phyloP scores from a whole-genome alignment of 1,140 invertebrate genomes.

The Formica exsecta region DNA sequence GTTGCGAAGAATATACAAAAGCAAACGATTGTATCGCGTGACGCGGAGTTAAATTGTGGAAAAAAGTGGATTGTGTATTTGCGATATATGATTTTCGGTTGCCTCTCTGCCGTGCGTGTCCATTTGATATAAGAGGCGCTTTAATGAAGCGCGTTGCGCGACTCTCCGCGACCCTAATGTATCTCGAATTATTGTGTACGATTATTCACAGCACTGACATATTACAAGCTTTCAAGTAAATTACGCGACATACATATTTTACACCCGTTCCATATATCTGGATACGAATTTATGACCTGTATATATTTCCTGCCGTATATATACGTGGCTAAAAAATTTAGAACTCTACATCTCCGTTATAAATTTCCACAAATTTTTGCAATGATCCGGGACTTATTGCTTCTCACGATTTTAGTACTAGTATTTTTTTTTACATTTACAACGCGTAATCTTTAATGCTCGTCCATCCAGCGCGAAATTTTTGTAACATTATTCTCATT shows the following conservation, averaged over 20 bases:
- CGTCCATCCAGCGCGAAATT: background rate
- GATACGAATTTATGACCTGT: conserved; percentile 9
- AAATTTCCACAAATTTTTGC: conserved; percentile 34
- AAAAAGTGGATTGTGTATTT: conserved; percentile 11
- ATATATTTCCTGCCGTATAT: background rate
- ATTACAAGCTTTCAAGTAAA: conserved; percentile 48
- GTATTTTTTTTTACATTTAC: conserved; percentile 29
- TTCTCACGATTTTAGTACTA: background rate
- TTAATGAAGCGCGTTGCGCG: conserved; percentile 39
- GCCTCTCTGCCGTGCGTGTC: background rate
- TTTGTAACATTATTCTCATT: conserved; percentile 14
- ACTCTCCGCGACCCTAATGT: background rate
- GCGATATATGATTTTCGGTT: conserved; percentile 34
- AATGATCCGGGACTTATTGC: background rate
- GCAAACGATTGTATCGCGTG: conserved; percentile 46
- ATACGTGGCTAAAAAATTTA: conserved; percentile 35
- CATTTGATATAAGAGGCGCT: conserved; percentile 19
- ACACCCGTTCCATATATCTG: background rate
- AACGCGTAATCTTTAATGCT: background rate
- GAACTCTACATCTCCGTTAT: background rate
- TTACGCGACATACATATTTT: conserved; percentile 52
- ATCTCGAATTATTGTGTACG: conserved; percentile 38
- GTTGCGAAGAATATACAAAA: background rate
- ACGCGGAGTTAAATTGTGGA: conserved; percentile 7
- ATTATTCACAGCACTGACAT: conserved; percentile 22